These are phyloP conservation scores for Heloderma charlesbogerti DNA, from an alignment of 2,113 vertebrate species.

Conservation along the genomic window DNA sequence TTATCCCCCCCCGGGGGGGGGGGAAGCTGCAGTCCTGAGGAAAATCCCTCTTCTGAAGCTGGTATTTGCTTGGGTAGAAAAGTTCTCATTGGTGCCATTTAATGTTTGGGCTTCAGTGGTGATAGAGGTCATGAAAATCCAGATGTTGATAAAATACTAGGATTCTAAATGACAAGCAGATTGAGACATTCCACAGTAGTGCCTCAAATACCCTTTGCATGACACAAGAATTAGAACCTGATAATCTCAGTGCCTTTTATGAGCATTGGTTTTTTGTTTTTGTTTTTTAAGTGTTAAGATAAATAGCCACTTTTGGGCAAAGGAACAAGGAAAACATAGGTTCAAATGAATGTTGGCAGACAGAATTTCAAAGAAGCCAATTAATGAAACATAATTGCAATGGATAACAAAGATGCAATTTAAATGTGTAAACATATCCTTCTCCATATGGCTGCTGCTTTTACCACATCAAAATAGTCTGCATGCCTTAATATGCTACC, in stretches of 20 bases:
- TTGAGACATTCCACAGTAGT: neutral
- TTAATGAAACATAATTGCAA: neutral
- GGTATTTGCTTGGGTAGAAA: neutral
- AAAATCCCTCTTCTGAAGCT: neutral
- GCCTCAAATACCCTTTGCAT: neutral
- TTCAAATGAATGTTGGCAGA: neutral
- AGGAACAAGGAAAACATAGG: neutral
- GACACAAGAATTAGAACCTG: neutral
- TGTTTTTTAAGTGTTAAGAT: neutral
- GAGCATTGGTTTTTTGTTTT: too few species aligned
- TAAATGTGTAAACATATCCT: neutral
- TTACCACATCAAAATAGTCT: conserved; percentile 7
- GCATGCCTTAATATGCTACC: neutral
- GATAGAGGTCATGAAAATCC: neutral
- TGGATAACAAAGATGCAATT: neutral
- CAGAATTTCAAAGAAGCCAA: neutral
- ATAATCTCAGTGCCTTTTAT: neutral
- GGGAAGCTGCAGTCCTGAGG: too few species aligned
- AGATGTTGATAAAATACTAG: neutral
- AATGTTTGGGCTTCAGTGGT: neutral
- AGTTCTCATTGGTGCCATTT: neutral
- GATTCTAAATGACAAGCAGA: neutral
- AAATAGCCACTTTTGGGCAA: neutral
- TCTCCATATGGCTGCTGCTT: neutral
- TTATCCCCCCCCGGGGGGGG: neutral